Conservation (phyloP, 2,888 invertebrate genomes). For the Eupithecia pulchellata region DNA sequence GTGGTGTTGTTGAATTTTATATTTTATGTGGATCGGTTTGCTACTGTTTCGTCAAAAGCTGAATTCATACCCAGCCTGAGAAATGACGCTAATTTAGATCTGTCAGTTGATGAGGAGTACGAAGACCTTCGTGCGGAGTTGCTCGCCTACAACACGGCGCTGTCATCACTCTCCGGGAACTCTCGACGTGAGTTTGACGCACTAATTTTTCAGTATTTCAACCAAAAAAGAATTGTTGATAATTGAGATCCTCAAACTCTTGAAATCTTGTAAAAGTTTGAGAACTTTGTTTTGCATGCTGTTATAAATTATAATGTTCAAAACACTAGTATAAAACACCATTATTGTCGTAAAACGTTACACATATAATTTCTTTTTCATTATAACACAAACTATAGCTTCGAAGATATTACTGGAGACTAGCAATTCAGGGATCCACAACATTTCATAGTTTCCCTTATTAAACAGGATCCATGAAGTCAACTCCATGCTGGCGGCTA, state of each 20-base stretch:
- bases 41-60: conserved; percentile 29
- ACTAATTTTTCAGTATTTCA: background rate
- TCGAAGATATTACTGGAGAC: background rate
- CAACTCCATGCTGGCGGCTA: conserved; percentile 70
- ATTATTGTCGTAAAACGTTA: too few relatives aligned
- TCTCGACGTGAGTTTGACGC: conserved; percentile 53
- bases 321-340: background rate
- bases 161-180: conserved; percentile 57
- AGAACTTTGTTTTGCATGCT: background rate
- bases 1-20: conserved; percentile 55
- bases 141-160: conserved; percentile 71
- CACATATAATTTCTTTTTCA: background rate
- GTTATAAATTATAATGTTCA: background rate
- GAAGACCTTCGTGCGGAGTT: conserved; percentile 77
- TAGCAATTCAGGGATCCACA: background rate
- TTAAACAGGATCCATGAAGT: conserved; percentile 64
- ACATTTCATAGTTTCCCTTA: conserved; percentile 17
- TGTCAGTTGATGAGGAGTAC: conserved; percentile 74
- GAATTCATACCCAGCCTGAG: conserved; percentile 59
- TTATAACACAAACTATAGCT: background rate
- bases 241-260: background rate
- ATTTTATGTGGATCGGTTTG: conserved; percentile 35
- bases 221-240: background rate
- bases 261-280: background rate
- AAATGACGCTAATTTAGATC: conserved; percentile 69